Base-by-base conservation (phyloP, 2,888 invertebrate genomes). In the Spodoptera exigua region DNA sequence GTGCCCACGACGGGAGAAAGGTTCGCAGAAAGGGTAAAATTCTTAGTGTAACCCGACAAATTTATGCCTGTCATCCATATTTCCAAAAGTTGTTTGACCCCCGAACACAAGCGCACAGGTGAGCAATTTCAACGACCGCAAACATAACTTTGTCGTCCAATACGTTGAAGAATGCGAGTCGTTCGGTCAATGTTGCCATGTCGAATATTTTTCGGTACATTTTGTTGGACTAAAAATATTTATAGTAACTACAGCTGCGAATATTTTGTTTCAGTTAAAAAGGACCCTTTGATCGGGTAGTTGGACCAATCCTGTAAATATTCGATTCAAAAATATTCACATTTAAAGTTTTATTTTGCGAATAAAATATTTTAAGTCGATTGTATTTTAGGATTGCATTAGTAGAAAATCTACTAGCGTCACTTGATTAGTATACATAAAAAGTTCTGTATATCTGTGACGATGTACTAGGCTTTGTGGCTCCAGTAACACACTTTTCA, bases 161-260 rank as follows among this genome's bases (percentile, higher is more conserved):
- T 76, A 80, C 76, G 72, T 76, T 80, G 76, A 83, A 77, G 76
- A 79, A 84, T 80, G 74, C 58, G 60, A 71, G 56, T 63, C 74
- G 72, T 58, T 80, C 74, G 75, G 75, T 82, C 84, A 83, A 75
- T 77, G 82, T 80, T 71, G 58, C 68, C 67, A 55, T 64, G 66
- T 65, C 52, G 66, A 76, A 81, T 74, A 78, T 80, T 80, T 78
- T 62, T 69, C 59, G 67, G 60, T 74, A 70, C 59, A 78, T 74
- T 77, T 76, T 78, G 66, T 61, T 60, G 21, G 48, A 58, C 67
- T 70, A 53, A 71, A 76, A 78, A 77, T 78, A 73, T 76, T 75
- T 74, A 36, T 45, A 58, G 27, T 45, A 36, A 27, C 27, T 18
- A 34, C 5, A 10, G 12, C 44, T 12, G 27, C 36, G 14, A 59